Evolutionary conservation across 1,140 invertebrate genomes (phyloP).

Genomic region (Mercenaria mercenaria): DNA sequence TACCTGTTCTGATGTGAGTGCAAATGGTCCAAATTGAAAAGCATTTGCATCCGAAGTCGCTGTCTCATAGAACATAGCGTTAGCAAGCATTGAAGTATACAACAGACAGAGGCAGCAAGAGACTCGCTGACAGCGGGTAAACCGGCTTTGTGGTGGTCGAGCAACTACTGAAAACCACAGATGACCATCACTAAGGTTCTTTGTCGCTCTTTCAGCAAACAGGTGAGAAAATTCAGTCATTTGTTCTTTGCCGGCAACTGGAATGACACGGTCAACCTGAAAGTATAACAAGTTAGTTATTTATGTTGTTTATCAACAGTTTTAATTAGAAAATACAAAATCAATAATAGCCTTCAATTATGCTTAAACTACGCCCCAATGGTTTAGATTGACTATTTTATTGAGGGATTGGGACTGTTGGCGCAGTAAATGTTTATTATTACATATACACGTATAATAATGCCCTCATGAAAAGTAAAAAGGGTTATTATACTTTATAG

Average conservation of each 20-base stretch:
- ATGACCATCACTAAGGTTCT: slow-evolving; percentile 88
- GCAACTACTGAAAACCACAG: slow-evolving; percentile 88
- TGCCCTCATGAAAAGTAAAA: too few relatives aligned
- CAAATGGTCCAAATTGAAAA: slow-evolving; percentile 87
- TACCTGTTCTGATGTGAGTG: slow-evolving; percentile 86
- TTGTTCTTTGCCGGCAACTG: slow-evolving; percentile 87
- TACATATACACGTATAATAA: too few relatives aligned
- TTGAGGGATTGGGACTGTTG: too few relatives aligned
- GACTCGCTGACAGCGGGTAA: slow-evolving; percentile 87
- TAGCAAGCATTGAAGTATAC: slow-evolving; percentile 88
- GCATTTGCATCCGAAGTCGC: slow-evolving; percentile 76
- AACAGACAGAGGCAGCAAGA: slow-evolving; percentile 88
- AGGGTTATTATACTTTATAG: too few relatives aligned
- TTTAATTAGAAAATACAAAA: not conserved
- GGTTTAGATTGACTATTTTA: too few relatives aligned
- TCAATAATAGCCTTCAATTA: too few relatives aligned
- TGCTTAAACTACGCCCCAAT: too few relatives aligned
- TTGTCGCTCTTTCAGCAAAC: slow-evolving; percentile 86
- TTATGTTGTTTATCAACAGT: not conserved
- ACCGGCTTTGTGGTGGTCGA: slow-evolving; percentile 87
- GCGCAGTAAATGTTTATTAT: too few relatives aligned
- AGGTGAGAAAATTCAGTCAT: slow-evolving; percentile 87
- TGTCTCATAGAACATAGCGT: slow-evolving; percentile 88
- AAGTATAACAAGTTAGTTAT: slow-evolving; percentile 10
- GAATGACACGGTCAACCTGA: slow-evolving; percentile 88